Evolutionary conservation across 2,797 vertebrate species (phyloP).

Genomic region (Avahi laniger): DNA sequence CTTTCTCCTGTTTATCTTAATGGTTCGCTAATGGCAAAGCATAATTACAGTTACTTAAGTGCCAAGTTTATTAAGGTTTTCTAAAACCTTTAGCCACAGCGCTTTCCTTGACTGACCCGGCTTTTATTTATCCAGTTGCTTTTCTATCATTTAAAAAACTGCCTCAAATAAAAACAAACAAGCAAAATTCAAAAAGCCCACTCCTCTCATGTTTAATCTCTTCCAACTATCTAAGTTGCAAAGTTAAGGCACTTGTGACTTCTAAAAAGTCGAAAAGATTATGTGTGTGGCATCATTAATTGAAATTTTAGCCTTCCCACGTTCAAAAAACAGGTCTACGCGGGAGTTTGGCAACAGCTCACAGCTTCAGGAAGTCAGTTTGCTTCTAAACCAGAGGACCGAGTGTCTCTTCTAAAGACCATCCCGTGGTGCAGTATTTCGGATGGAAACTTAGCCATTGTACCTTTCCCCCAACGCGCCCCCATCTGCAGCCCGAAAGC

Average conservation of each 20-base stretch:
- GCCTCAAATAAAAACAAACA: background rate
- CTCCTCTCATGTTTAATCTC: background rate
- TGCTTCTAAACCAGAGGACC: constrained; percentile 44
- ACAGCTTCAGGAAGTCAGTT: constrained; percentile 46
- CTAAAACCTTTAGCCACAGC: constrained; percentile 36
- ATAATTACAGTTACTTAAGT: constrained; percentile 73
- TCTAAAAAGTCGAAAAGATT: constrained; percentile 3
- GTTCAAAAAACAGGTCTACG: constrained; percentile 4
- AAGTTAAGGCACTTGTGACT: constrained; percentile 7
- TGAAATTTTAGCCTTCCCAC: constrained; percentile 47
- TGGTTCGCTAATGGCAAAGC: constrained; percentile 73
- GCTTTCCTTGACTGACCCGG: constrained; percentile 27
- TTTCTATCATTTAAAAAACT: constrained; percentile 34
- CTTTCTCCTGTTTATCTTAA: constrained; percentile 72
- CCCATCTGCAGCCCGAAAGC: constrained; percentile 22
- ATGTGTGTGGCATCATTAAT: background rate
- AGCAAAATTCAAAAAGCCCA: background rate
- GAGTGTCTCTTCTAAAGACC: constrained; percentile 37
- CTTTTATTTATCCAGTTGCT: background rate
- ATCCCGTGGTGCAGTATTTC: background rate
- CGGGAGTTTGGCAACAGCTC: constrained; percentile 59
- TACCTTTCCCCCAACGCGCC: background rate
- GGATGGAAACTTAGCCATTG: constrained; percentile 36
- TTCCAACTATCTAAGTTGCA: constrained; percentile 34
- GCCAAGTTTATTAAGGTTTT: constrained; percentile 72